These are phyloP conservation scores for Dipus sagitta DNA, from an alignment of 2,797 vertebrate species.

Conservation along the genomic window DNA sequence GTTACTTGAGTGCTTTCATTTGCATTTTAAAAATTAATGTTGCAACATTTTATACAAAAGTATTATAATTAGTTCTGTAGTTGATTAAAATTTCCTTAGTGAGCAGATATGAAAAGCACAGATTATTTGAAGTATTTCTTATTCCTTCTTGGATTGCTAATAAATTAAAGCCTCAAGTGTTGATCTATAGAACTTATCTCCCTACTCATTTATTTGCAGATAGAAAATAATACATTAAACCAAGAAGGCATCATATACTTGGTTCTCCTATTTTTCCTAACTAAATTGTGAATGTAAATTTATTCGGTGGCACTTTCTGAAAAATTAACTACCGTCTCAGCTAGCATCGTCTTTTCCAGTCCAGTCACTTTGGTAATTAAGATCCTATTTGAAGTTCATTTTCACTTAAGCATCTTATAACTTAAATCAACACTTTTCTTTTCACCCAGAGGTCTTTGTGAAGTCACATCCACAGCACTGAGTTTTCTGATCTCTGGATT, in stretches of 20 bases:
- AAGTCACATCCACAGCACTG: constrained; percentile 62
- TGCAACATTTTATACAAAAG: constrained; percentile 83
- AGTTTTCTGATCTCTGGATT: constrained; percentile 64
- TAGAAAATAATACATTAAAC: constrained; percentile 79
- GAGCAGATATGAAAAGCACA: constrained; percentile 81
- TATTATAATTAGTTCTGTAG: constrained; percentile 82
- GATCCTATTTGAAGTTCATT: constrained; percentile 69
- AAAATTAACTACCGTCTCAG: constrained; percentile 84
- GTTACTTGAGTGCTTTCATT: constrained; percentile 71
- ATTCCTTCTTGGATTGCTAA: constrained; percentile 85
- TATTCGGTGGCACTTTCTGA: constrained; percentile 83
- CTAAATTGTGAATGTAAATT: constrained; percentile 83
- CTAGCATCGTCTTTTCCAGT: constrained; percentile 74
- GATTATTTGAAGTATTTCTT: constrained; percentile 85
- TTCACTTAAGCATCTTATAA: constrained; percentile 73
- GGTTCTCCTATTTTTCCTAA: constrained; percentile 71
- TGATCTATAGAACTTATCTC: constrained; percentile 80
- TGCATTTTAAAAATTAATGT: constrained; percentile 80
- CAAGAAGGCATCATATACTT: constrained; percentile 72
- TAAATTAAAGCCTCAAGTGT: constrained; percentile 83
- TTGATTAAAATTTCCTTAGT: constrained; percentile 87
- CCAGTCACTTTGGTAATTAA: constrained; percentile 78
- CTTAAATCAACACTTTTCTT: constrained; percentile 72
- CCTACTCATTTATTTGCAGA: constrained; percentile 75
- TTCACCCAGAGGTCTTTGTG: constrained; percentile 75